phyloP scores from a whole-genome alignment of 2,113 vertebrate genomes.

The Chascanopsetta lugubris region DNA sequence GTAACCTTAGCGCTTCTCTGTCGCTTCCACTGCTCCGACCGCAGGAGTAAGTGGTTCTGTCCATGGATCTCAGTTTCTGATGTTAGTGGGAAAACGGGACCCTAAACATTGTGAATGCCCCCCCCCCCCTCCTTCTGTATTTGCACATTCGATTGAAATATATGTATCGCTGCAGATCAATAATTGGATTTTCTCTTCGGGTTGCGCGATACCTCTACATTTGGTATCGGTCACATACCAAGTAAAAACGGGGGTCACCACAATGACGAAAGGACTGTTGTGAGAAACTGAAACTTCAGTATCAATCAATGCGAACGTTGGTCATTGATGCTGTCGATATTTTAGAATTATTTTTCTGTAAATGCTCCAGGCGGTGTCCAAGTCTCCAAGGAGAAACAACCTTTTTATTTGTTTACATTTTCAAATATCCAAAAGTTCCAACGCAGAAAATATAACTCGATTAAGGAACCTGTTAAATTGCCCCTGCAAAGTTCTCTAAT shows the following conservation, averaged over 20 bases:
- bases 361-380: not conserved
- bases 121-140: not conserved
- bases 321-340: too few relatives aligned
- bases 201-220: too few relatives aligned
- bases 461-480: constrained; percentile 1
- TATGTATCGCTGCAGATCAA: constrained; percentile 36
- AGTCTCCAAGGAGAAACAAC: constrained; percentile 5
- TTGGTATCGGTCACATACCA: too few relatives aligned
- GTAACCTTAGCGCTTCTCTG: not conserved
- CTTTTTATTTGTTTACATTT: constrained; percentile 15
- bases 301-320: too few relatives aligned
- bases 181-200: constrained; percentile 19
- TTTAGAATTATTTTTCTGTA: constrained; percentile 35
- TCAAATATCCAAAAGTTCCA: constrained; percentile 8
- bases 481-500: not conserved
- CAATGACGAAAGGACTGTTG: too few relatives aligned
- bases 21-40: constrained; percentile 1
- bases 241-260: too few relatives aligned
- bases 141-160: too few relatives aligned
- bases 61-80: not conserved
- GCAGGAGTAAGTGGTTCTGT: constrained; percentile 1
- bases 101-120: not conserved
- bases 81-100: constrained; percentile 16
- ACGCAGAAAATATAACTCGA: constrained; percentile 15
- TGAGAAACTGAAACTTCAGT: too few relatives aligned